Base-by-base conservation (phyloP, 2,797 vertebrate species). In the Sylvia borin region DNA sequence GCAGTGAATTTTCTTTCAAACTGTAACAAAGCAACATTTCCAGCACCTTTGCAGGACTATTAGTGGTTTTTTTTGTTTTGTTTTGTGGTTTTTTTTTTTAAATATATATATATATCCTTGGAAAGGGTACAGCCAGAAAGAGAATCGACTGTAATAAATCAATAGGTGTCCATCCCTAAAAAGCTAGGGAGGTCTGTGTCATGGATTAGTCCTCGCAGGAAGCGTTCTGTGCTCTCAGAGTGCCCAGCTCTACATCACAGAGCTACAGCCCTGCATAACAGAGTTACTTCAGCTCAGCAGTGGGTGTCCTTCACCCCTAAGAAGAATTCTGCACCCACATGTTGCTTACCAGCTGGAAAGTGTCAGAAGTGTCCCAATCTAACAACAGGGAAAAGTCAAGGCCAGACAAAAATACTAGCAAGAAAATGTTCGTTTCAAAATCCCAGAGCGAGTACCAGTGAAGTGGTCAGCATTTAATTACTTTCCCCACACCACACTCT, bases 141-240 rank as follows among this genome's bases (percentile, higher is more conserved):
- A 51, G 21, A 78, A 73, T 1, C 42, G 32, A 32, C 17, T 62
- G 34, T 31, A 83, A 42, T 19, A 72, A 77, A 80, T 64, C 38
- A 40, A 15, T 3, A 32, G 15, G 13, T 4, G 11, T 8, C 36
- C 36, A 61, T 0, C 7, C 32, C 31, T 61, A 38, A 58, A 80
- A 71, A 72, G 4, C 25, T 21, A 34, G 5, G 18, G 70, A 65
- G 18, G 22, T 47, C 42, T 65, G 22, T 42, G 16, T 6, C n/a
- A 32, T 2, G 21, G 45, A 11, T 24, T 27, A 66, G 15, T 31
- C 32, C 32, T 80, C 34, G 12, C 1, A 1, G n/a, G 47, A 55
- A 54, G 24, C 0, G 0, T 4, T 8, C 13, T 27, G 27, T 22
- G 53, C 48, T 60, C 55, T 51, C 25, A n/a, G 38, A 73, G 67